These are phyloP conservation scores for Solenodon paradoxus DNA, from an alignment of 2,113 vertebrate genomes.

Conservation along the genomic window DNA sequence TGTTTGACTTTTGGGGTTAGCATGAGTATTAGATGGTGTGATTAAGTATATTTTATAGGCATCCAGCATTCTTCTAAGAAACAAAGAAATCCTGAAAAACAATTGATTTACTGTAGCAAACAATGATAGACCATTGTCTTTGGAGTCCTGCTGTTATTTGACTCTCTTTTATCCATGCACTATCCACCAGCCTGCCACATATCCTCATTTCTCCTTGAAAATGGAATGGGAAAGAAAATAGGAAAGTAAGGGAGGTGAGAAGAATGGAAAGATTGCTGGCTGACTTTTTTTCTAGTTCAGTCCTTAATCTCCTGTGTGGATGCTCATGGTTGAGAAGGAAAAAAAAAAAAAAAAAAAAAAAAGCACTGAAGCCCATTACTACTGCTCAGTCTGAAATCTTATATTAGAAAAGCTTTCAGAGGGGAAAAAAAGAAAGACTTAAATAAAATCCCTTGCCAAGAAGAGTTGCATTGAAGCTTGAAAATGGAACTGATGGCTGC, in stretches of 20 bases:
- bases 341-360: neutral
- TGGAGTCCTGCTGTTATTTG: neutral
- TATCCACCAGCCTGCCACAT: neutral
- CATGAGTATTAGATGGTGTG: neutral
- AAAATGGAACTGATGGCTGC: conserved; percentile 16
- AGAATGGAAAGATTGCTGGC: neutral
- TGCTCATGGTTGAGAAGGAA: neutral
- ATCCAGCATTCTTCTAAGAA: neutral
- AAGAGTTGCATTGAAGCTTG: conserved; percentile 6
- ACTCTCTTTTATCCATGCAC: neutral
- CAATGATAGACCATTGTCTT: neutral
- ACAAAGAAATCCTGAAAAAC: neutral
- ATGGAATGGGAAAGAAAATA: neutral
- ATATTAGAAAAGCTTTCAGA: conserved; percentile 27
- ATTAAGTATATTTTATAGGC: neutral
- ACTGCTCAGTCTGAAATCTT: conserved; percentile 20
- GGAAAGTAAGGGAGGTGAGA: neutral
- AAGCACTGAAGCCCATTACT: neutral
- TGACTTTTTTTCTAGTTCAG: neutral
- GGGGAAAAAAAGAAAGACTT: neutral
- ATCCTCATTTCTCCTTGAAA: neutral
- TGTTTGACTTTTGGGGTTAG: neutral
- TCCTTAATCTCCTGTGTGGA: conserved; percentile 18
- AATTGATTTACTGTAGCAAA: neutral
- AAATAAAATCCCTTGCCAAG: conserved; percentile 17